Evolutionary conservation across 1,140 invertebrate species (phyloP).

Genomic region (Drosophila ercepeae): DNA sequence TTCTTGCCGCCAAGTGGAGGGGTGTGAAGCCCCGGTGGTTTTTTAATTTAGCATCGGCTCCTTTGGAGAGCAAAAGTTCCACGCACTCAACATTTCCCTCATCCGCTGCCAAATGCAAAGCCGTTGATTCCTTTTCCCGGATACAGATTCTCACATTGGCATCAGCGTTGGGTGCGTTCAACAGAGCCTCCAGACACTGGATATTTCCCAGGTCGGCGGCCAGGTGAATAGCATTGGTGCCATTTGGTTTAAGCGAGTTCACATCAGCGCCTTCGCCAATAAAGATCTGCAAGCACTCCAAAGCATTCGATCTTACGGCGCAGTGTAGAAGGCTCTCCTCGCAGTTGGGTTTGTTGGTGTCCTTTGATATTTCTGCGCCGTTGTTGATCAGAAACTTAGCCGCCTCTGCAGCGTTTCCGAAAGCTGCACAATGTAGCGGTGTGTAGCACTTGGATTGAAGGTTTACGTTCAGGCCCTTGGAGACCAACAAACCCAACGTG

Average conservation of each 20-base stretch:
- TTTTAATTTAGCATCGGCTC: slow-evolving; percentile 88
- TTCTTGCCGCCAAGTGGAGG: slow-evolving; percentile 90
- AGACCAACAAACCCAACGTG: slow-evolving; percentile 88
- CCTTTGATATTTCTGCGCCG: slow-evolving; percentile 86
- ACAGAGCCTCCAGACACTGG: slow-evolving; percentile 88
- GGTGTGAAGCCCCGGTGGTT: slow-evolving; percentile 91
- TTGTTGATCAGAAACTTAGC: slow-evolving; percentile 88
- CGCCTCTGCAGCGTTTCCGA: slow-evolving; percentile 90
- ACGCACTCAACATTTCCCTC: slow-evolving; percentile 90
- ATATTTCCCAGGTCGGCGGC: slow-evolving; percentile 90
- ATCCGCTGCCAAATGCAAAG: slow-evolving; percentile 92
- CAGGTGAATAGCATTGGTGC: slow-evolving; percentile 90
- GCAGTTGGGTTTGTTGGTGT: slow-evolving; percentile 86
- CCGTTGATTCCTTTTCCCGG: slow-evolving; percentile 88
- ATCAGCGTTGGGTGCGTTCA: slow-evolving; percentile 88
- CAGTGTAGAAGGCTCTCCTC: slow-evolving; percentile 91
- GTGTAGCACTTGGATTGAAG: slow-evolving; percentile 88
- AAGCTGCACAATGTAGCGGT: slow-evolving; percentile 92
- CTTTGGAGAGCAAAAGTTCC: slow-evolving; percentile 88
- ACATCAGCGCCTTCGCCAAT: slow-evolving; percentile 88
- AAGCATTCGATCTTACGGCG: slow-evolving; percentile 89
- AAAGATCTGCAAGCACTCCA: slow-evolving; percentile 89
- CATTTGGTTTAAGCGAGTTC: slow-evolving; percentile 88
- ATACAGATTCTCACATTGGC: slow-evolving; percentile 87
- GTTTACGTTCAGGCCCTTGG: slow-evolving; percentile 88